These are phyloP conservation scores for Heterotis niloticus DNA, from an alignment of 2,113 vertebrate species.

Conservation along the genomic window DNA sequence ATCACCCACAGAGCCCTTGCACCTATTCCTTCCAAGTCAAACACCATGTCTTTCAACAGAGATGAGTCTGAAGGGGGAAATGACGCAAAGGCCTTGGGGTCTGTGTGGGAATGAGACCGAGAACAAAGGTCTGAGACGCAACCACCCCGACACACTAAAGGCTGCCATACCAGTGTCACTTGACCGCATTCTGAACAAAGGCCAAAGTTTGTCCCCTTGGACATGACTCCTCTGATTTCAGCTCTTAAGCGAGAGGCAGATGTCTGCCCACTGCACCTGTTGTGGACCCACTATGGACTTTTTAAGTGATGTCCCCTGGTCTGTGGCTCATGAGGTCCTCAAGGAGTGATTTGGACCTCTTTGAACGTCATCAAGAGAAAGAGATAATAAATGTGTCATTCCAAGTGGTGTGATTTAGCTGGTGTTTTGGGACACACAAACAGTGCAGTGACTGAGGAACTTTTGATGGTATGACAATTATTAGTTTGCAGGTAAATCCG, in stretches of 20 bases:
- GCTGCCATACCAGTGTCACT: neutral
- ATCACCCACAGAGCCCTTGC: conserved; percentile 16
- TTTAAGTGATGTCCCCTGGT: neutral
- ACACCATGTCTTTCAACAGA: conserved; percentile 51
- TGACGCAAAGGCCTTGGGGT: neutral
- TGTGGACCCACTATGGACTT: conserved; percentile 6
- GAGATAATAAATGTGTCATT: neutral
- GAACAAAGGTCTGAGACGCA: neutral
- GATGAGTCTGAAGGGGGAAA: neutral
- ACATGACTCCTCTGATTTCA: neutral
- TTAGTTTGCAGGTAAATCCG: neutral
- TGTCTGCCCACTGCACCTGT: conserved; percentile 7
- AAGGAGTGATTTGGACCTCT: neutral
- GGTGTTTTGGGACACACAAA: neutral
- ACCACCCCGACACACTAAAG: conserved; percentile 6
- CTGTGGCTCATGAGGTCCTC: neutral
- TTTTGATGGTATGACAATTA: neutral
- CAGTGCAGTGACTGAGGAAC: neutral
- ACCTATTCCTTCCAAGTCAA: conserved; percentile 57
- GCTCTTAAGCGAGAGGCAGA: neutral
- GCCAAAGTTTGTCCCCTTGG: neutral
- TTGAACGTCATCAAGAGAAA: neutral
- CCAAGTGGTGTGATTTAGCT: neutral
- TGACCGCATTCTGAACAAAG: neutral
- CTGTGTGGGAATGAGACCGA: neutral